Percentiles rank a stretch among this genome's conserved stretches.
These are phyloP conservation scores for Tor tambroides DNA, from an alignment of 2,113 vertebrate species.

Conservation along the genomic window DNA sequence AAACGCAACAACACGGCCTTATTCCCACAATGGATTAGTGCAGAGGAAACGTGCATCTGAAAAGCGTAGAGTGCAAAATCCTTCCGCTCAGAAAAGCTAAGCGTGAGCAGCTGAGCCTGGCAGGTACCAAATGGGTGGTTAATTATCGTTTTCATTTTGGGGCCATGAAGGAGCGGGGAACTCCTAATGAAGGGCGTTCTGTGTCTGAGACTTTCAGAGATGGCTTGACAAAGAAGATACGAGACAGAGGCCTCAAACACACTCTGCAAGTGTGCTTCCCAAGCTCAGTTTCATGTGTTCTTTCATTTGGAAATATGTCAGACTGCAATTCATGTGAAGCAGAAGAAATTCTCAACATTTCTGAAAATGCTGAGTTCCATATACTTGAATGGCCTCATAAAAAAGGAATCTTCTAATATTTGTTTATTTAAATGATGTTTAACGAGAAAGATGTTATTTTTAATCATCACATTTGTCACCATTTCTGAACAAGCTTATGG, in stretches of 20 bases:
- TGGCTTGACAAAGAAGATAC: not conserved
- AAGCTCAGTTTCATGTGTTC: not conserved
- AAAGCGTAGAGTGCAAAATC: slow-evolving; percentile 35
- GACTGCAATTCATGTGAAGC: not conserved
- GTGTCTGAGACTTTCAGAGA: slow-evolving; percentile 2
- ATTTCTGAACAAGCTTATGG: no score
- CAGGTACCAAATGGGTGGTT: slow-evolving; percentile 39
- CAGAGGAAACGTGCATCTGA: slow-evolving; percentile 40
- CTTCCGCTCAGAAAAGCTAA: not conserved
- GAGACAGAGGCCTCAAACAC: not conserved
- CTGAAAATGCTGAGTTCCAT: not conserved
- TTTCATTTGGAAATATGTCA: not conserved
- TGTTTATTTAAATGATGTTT: no score
- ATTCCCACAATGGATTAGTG: slow-evolving; percentile 54
- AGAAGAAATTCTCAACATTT: not conserved
- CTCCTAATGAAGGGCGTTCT: no score
- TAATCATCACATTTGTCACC: no score
- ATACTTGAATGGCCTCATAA: no score
- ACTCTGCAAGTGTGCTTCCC: not conserved
- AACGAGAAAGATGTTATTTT: no score
- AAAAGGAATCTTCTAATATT: no score
- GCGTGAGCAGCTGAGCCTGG: slow-evolving; percentile 22
- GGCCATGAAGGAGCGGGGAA: slow-evolving; percentile 17
- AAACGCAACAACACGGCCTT: slow-evolving; percentile 32
- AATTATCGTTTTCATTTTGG: slow-evolving; percentile 58